Conservation (phyloP, 2,797 vertebrate species). For the Echeneis naucrates region DNA sequence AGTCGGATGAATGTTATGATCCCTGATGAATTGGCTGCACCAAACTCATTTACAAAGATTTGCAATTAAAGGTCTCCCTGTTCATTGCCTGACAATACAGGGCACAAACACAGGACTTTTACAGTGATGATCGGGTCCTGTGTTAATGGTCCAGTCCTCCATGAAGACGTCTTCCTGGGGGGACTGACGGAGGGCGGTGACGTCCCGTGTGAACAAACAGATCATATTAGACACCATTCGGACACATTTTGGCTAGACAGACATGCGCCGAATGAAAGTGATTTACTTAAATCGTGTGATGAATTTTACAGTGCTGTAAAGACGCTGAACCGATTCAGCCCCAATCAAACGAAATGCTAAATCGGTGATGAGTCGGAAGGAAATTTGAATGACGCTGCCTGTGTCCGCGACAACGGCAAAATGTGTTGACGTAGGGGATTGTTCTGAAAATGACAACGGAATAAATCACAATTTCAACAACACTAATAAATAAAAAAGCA, state of each 20-base stretch:
- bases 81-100: background rate
- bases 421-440: background rate
- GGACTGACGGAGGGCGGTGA: background rate
- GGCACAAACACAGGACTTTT: background rate
- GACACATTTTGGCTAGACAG: background rate
- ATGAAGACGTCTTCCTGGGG: background rate
- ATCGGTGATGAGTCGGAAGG: background rate
- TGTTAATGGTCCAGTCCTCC: too few species aligned
- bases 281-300: accelerated
- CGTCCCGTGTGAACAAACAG: background rate
- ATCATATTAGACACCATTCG: background rate
- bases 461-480: background rate
- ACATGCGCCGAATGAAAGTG: background rate
- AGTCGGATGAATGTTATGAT: background rate
- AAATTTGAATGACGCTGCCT: constrained; percentile 8
- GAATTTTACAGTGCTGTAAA: accelerated
- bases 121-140: too few species aligned
- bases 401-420: background rate
- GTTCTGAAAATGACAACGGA: background rate
- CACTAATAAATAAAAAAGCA: background rate
- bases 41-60: background rate
- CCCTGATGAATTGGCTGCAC: background rate
- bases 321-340: too few species aligned
- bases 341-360: background rate
- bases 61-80: background rate